phyloP scores from a whole-genome alignment of 2,797 vertebrate species.

The Poeciliopsis turneri region DNA sequence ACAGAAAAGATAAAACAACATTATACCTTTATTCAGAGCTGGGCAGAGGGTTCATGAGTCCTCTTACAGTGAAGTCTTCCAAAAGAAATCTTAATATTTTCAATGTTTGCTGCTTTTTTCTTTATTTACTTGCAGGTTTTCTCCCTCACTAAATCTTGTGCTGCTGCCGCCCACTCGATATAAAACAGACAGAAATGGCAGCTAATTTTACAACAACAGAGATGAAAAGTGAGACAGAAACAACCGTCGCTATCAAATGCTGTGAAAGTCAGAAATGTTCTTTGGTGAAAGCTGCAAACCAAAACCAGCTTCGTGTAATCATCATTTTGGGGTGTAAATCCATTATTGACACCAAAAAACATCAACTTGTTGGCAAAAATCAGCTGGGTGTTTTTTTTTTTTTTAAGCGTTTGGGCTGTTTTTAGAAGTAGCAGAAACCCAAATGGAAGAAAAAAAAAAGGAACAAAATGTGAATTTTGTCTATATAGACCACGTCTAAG shows the following conservation, averaged over 20 bases:
- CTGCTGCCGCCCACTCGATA: neutral
- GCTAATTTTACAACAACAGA: neutral
- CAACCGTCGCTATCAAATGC: neutral
- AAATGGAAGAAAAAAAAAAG: too few species aligned
- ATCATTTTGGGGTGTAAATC: neutral
- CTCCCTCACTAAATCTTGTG: neutral
- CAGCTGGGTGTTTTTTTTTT: too few species aligned
- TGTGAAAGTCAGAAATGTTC: neutral
- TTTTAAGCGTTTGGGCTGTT: too few species aligned
- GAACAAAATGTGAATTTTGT: too few species aligned
- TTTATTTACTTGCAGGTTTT: neutral
- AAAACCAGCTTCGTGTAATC: neutral
- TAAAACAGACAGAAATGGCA: conserved; percentile 1
- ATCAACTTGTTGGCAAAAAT: too few species aligned
- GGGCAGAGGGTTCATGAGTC: neutral
- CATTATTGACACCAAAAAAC: too few species aligned
- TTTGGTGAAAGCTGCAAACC: neutral
- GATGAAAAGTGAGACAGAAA: neutral
- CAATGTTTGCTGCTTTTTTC: neutral
- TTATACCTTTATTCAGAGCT: neutral
- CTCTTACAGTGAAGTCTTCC: neutral
- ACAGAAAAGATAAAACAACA: neutral
- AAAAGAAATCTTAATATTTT: neutral
- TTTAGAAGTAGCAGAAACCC: too few species aligned
- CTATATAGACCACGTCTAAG: neutral